Percentiles rank a stretch among this genome's conserved stretches.
Conservation (phyloP, 2,797 vertebrate species). For the Anisognathus igniventris region DNA sequence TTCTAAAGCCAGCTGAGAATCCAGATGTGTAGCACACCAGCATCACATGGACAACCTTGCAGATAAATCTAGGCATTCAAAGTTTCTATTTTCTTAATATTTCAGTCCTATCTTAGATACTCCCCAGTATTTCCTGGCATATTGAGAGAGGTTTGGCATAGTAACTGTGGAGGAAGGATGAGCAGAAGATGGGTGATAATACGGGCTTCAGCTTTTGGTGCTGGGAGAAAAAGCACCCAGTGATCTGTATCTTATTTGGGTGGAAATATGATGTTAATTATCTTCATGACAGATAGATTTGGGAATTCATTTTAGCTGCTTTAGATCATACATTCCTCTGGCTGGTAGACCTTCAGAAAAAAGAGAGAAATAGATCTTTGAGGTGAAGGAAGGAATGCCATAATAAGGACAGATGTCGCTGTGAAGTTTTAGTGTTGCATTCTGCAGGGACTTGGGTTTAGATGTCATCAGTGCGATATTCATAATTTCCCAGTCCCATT, state of each 20-base stretch:
- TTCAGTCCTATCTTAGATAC: constrained; percentile 21
- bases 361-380: constrained; percentile 10
- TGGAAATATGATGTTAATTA: constrained; percentile 49
- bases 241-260: constrained; percentile 32
- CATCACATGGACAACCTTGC: background rate
- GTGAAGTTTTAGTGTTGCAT: background rate
- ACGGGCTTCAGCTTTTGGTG: constrained; percentile 38
- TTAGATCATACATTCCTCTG: constrained; percentile 23
- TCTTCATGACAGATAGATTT: constrained; percentile 48
- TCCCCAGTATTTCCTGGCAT: constrained; percentile 55
- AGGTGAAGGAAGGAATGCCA: constrained; percentile 40
- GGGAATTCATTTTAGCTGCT: constrained; percentile 37
- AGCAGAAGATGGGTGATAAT: constrained; percentile 20
- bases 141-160: constrained; percentile 50
- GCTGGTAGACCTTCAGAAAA: constrained; percentile 35
- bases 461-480: background rate
- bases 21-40: background rate
- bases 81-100: constrained; percentile 8
- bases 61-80: background rate
- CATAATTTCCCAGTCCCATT: background rate
- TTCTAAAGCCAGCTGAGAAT: background rate
- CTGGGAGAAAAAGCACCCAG: constrained; percentile 20
- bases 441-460: background rate
- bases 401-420: constrained; percentile 14
- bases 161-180: constrained; percentile 6